phyloP scores from a whole-genome alignment of 1,140 invertebrate species.

The Coelopa frigida region DNA sequence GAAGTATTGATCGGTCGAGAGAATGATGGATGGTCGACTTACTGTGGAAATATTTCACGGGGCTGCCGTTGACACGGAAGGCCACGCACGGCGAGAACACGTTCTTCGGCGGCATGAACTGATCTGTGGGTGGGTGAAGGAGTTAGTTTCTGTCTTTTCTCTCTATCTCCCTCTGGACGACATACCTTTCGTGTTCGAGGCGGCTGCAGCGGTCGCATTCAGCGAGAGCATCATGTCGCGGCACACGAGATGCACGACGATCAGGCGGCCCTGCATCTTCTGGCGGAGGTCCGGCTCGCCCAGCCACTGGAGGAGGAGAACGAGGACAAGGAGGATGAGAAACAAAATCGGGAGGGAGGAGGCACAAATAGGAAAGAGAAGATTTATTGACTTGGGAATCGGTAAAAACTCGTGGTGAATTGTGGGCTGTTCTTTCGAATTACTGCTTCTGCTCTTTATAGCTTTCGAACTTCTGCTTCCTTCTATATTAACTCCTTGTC shows the following conservation, averaged over 20 bases:
- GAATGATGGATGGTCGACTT: constrained; percentile 44
- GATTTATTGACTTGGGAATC: background rate
- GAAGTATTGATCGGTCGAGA: too few relatives aligned
- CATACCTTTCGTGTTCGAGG: constrained; percentile 33
- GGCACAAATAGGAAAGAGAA: too few relatives aligned
- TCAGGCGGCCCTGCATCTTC: constrained; percentile 68
- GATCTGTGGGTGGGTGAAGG: constrained; percentile 19
- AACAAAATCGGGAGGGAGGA: too few relatives aligned
- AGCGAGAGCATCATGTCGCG: constrained; percentile 57
- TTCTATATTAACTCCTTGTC: too few relatives aligned
- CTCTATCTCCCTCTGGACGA: too few relatives aligned
- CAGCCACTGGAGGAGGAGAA: constrained; percentile 60
- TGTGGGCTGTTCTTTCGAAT: too few relatives aligned
- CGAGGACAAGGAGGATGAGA: constrained; percentile 26
- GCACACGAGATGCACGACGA: constrained; percentile 71
- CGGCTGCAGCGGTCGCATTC: constrained; percentile 32
- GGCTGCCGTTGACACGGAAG: constrained; percentile 73
- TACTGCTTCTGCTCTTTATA: too few relatives aligned
- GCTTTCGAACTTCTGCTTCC: too few relatives aligned
- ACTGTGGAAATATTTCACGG: constrained; percentile 60
- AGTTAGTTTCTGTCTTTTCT: constrained; percentile 5
- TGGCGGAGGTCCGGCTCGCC: constrained; percentile 64
- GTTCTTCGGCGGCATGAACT: constrained; percentile 32
- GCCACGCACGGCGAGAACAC: constrained; percentile 77
- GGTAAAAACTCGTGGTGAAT: background rate